Evolutionary conservation across 1,140 invertebrate genomes (phyloP).

Genomic region (Campoletis sonorensis): DNA sequence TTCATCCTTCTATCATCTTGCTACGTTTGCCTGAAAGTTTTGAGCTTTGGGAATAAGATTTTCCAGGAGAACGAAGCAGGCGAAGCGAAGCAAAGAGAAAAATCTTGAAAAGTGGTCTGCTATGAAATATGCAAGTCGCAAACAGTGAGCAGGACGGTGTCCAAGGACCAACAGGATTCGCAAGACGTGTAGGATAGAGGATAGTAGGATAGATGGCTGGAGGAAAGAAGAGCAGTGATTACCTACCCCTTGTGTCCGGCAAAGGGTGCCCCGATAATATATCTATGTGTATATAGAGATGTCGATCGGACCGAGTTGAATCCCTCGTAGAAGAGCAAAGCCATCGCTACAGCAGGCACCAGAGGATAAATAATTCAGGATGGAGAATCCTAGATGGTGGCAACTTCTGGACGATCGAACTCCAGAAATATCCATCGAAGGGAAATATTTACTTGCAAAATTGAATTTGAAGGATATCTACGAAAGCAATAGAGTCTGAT

Average conservation of each 20-base stretch:
- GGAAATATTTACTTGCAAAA: too few relatives aligned
- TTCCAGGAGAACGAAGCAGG: too few relatives aligned
- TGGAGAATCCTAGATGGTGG: slow-evolving; percentile 58
- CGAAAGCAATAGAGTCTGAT: too few relatives aligned
- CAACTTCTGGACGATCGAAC: slow-evolving; percentile 16
- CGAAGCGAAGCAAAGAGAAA: neutral
- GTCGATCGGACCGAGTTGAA: neutral
- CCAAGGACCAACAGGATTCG: slow-evolving; percentile 67
- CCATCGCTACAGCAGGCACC: slow-evolving; percentile 55
- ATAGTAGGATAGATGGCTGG: slow-evolving; percentile 58
- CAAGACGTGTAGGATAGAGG: slow-evolving; percentile 37
- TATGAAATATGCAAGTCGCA: slow-evolving; percentile 60
- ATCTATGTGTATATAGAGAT: neutral
- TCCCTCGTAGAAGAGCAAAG: neutral
- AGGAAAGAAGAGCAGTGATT: slow-evolving; percentile 67
- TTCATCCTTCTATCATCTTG: too few relatives aligned
- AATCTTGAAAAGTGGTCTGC: neutral
- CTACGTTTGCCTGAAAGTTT: too few relatives aligned
- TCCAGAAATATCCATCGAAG: too few relatives aligned
- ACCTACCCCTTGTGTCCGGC: slow-evolving; percentile 49
- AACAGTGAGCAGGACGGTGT: slow-evolving; percentile 59
- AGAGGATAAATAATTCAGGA: slow-evolving; percentile 68
- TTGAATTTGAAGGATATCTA: too few relatives aligned
- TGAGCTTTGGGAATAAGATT: too few relatives aligned
- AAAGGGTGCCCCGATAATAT: slow-evolving; percentile 50